These are phyloP conservation scores for Scaptomyza flava DNA, from an alignment of 2,888 invertebrate species.

Conservation along the genomic window DNA sequence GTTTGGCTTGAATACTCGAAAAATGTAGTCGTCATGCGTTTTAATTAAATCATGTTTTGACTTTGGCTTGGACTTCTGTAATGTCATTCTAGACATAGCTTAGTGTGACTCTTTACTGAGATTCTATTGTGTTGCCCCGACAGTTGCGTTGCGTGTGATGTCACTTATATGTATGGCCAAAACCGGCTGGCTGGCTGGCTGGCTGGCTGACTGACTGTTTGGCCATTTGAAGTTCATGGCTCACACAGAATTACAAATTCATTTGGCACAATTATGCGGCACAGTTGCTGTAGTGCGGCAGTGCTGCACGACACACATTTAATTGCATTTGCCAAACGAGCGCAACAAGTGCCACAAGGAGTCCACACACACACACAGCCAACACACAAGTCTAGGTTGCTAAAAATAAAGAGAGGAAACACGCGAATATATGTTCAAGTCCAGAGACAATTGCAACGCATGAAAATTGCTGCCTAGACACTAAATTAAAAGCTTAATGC, in stretches of 20 bases:
- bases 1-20: conserved; percentile 23
- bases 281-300: conserved; percentile 50
- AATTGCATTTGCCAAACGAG: conserved; percentile 75
- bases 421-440: conserved; percentile 41
- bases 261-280: conserved; percentile 80
- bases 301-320: conserved; percentile 66
- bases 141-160: conserved; percentile 67
- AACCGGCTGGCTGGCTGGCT: conserved; percentile 37
- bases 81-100: conserved; percentile 58
- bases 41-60: conserved; percentile 74
- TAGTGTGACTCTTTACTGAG: conserved; percentile 10
- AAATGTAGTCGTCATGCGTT: conserved; percentile 69
- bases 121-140: conserved; percentile 36
- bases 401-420: conserved; percentile 36
- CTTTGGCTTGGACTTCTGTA: conserved; percentile 49
- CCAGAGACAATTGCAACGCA: conserved; percentile 55
- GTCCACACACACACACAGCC: conserved; percentile 15
- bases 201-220: conserved; percentile 4
- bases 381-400: neutral
- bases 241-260: conserved; percentile 74
- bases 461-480: conserved; percentile 62
- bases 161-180: conserved; percentile 62
- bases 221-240: conserved; percentile 68
- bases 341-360: conserved; percentile 65
- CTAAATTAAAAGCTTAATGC: conserved; percentile 75